Evolutionary conservation across 2,113 vertebrate genomes (phyloP), one percentile per base, ranked within the genome.

Genomic region (Etheostoma spectabile): DNA sequence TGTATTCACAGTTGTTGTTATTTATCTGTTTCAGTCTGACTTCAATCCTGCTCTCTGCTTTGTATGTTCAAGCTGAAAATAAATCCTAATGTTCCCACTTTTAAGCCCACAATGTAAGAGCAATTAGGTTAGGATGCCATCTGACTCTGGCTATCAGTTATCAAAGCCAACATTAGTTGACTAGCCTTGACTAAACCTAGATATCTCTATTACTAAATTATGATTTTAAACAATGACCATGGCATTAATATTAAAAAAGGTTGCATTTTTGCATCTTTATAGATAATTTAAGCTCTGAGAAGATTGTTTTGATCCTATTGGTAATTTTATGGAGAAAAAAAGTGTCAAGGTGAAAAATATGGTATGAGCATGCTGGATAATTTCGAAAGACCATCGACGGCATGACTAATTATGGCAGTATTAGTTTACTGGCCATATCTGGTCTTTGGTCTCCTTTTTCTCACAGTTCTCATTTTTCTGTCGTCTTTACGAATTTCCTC

Each of bases 391-490:
- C 61, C 70, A 56, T 69, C 15, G 61, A 74, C 52, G 35, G 83
- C 91, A 88, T 92, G 89, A 93, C 90, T 80, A 91, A 92, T 91
- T 67, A 60, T 42, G 55, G 52, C 56, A 59, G 74, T 83, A 89
- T 92, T 92, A 63, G 52, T 86, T 92, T 91, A 87, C 84, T 78
- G 86, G 52, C 48, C 86, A 85, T 90, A 75, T 91, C 83, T 82
- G 80, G 63, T 77, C 86, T 84, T 80, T 81, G 69, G 77, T 79
- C 83, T 80, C 57, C 14, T 71, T 88, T 88, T 92, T 93, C 93
- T 91, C 87, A 91, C 90, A 91, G 67, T 82, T 91, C 90, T 93
- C 85, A 27, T 67, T 91, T 92, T 88, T 79, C 85, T 81, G 38
- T 65, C 38, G 3, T 79, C 78, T 83, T 89, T 80, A 79, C 24